A percentile compares a stretch with the other conserved stretches of the same genome.
Conservation (phyloP, 2,888 invertebrate genomes). For the Congeria kusceri region DNA sequence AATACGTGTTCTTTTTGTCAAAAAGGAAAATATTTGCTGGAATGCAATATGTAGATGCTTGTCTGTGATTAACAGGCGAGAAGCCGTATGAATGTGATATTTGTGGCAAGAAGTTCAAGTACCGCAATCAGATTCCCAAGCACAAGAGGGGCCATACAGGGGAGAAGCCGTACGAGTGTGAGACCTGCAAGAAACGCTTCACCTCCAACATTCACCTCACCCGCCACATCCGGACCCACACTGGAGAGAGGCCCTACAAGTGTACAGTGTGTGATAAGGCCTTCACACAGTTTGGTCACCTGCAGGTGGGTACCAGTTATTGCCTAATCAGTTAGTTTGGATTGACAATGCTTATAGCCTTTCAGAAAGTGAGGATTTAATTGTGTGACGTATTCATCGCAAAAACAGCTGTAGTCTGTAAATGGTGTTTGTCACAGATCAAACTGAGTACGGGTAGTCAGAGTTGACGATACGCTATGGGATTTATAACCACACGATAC, state of each 20-base stretch:
- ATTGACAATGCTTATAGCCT: no score
- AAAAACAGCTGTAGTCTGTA: no score
- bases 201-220: conserved; percentile 58
- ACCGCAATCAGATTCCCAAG: conserved; percentile 62
- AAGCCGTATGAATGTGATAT: conserved; percentile 64
- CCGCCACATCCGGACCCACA: conserved; percentile 56
- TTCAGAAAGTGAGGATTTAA: no score
- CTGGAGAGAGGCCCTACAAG: conserved; percentile 58
- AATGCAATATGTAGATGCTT: no score
- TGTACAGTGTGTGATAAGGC: conserved; percentile 53
- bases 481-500: no score
- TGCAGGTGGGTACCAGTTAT: conserved; percentile 43
- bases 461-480: no score
- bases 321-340: not conserved
- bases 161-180: conserved; percentile 54
- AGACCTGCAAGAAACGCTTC: conserved; percentile 47
- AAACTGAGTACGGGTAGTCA: no score
- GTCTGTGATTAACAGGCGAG: conserved; percentile 50
- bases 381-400: no score
- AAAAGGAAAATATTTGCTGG: no score
- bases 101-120: conserved; percentile 60
- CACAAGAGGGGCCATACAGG: conserved; percentile 55
- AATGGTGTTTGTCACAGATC: no score
- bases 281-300: conserved; percentile 62
- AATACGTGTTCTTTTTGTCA: no score